Evolutionary conservation across 2,888 invertebrate genomes (phyloP), one percentile per base, ranked within the genome.

Genomic region (Metellina segmentata): DNA sequence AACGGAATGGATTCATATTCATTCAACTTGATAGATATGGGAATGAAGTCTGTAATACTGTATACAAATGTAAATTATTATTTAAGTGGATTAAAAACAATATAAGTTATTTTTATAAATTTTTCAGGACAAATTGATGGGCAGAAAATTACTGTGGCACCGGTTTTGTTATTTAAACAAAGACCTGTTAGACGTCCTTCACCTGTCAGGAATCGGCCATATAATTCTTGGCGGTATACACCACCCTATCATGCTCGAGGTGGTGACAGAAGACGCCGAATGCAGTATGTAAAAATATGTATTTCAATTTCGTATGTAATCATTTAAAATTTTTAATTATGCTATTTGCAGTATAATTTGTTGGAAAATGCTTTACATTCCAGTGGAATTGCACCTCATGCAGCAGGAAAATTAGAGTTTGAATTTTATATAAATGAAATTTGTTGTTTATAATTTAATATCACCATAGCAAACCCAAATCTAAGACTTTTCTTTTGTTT

Each of bases 91-190:
- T 34, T 34, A 4, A 34, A 34, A 34, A 34, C 34, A 34, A 34
- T 34, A 34, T 34, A 34, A 34, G 4, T 34, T 34, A 34, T 34
- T 34, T 34, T 34, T 34, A 34, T 34, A 16, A 71, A 7, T 34
- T 90, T 94, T n/a, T 5, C 94, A 97, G 97, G 98, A 87, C 98
- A 98, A 95, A 97, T 99, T 94, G 98, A 99, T 95, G 98, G 98
- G 20, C 98, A 98, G 95, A 98, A 98, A 96, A 97, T 99, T 85
- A 98, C 98, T 51, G 98, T 98, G 53, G 98, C 98, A 75, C 98
- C 98, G 13, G 98, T 99, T 93, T 95, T 98, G 94, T 96, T 98
- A 48, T 95, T 94, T 5, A 94, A 91, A 75, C 81, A 83, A 20
- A 83, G 92, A 61, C 53, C 77, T 6, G 49, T 53, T 13, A 53